phyloP scores from a whole-genome alignment of 2,797 vertebrate genomes.

The Allobates femoralis region DNA sequence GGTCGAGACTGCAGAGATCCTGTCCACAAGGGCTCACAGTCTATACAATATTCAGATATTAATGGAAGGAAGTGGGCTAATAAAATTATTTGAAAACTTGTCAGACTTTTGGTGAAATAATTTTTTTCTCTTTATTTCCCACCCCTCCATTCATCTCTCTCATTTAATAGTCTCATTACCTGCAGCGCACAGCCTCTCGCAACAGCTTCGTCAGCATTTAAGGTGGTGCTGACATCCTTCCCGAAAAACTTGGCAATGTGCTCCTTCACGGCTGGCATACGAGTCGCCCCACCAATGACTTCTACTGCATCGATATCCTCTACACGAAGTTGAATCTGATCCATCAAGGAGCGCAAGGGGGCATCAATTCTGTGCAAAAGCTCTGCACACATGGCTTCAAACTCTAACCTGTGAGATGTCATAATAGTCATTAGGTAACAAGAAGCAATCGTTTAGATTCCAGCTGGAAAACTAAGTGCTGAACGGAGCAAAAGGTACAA shows the following conservation, averaged over 20 bases:
- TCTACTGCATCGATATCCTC: conserved; percentile 81
- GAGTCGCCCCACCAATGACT: conserved; percentile 80
- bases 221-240: conserved; percentile 79
- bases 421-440: background rate
- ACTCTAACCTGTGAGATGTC: conserved; percentile 73
- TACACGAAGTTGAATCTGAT: conserved; percentile 75
- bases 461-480: too few relatives aligned
- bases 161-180: conserved; percentile 66
- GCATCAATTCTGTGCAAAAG: conserved; percentile 76
- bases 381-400: conserved; percentile 80
- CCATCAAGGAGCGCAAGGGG: conserved; percentile 75
- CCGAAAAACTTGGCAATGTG: conserved; percentile 80
- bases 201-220: conserved; percentile 83
- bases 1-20: too few relatives aligned
- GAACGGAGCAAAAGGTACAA: too few relatives aligned
- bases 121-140: too few relatives aligned
- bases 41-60: too few relatives aligned
- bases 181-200: conserved; percentile 80
- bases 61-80: too few relatives aligned
- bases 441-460: too few relatives aligned
- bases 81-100: too few relatives aligned
- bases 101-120: too few relatives aligned
- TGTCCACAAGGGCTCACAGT: too few relatives aligned
- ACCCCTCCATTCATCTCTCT: background rate
- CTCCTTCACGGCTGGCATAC: conserved; percentile 81